A percentile compares a stretch with the other conserved stretches of the same genome.
Conservation (phyloP, 2,888 invertebrate species). For the Allacma fusca region DNA sequence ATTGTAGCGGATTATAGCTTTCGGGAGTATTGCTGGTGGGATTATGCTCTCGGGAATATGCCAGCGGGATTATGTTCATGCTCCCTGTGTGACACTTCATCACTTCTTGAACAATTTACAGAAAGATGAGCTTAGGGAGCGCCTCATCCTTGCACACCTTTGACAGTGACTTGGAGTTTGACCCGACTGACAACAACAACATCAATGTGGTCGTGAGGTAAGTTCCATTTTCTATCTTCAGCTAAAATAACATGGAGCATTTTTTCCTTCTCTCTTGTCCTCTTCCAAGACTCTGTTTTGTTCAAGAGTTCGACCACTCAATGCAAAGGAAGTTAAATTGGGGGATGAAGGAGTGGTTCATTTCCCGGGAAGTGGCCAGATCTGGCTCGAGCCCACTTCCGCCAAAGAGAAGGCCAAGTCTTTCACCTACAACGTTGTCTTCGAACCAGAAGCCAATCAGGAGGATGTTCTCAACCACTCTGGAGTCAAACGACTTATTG, state of each 20-base stretch:
- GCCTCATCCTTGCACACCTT: conserved; percentile 61
- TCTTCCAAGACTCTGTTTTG: too few relatives aligned
- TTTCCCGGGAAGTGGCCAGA: conserved; percentile 90
- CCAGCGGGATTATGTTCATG: too few relatives aligned
- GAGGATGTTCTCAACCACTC: conserved; percentile 88
- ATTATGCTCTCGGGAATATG: too few relatives aligned
- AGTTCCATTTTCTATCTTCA: too few relatives aligned
- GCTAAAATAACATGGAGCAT: too few relatives aligned
- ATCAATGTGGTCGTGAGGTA: conserved; percentile 89
- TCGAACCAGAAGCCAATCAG: conserved; percentile 87
- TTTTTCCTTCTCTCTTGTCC: too few relatives aligned
- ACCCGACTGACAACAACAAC: conserved; percentile 70
- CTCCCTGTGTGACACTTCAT: too few relatives aligned
- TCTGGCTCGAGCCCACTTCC: conserved; percentile 66
- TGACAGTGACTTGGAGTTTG: conserved; percentile 59
- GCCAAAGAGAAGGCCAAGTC: conserved; percentile 75
- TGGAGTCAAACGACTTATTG: conserved; percentile 86
- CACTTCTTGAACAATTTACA: too few relatives aligned
- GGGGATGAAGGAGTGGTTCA: conserved; percentile 77
- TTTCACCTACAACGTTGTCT: conserved; percentile 95
- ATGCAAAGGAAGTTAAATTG: conserved; percentile 75
- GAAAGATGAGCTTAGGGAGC: conserved; percentile 59
- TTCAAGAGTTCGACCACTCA: conserved; percentile 81
- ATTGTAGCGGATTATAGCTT: too few relatives aligned
- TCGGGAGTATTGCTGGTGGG: too few relatives aligned